Evolutionary conservation across 2,888 invertebrate species (phyloP), one percentile per base, ranked within the genome.

Genomic region (Schizotus pectinicornis): DNA sequence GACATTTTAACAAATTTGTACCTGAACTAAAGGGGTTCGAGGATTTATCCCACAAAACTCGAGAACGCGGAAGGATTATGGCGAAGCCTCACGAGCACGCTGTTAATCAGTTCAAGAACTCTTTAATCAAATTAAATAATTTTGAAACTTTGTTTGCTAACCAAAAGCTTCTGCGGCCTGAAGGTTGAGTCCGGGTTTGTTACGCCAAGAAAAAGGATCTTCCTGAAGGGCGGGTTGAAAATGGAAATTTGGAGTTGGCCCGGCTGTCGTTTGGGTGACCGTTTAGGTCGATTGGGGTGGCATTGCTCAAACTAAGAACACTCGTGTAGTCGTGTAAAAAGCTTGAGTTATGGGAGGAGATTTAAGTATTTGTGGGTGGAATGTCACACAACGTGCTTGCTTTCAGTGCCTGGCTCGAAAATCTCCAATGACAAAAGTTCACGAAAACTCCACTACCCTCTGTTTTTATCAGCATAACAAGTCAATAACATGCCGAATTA

Each of bases 391-490:
- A 60, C 43, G 46, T 57, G 53, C 42, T 59, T 57, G 53, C 50
- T 59, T 48, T 47, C 62, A 66, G 69, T 70, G 49, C 70, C 70
- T 65, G 70, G 65, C 67, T 67, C 69, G 62, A 58, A 62, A 48
- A 50, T 62, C 63, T 64, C 64, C 64, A 57, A 64, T 63, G 60
- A 57, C 62, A 63, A 62, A 51, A 62, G 38, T 55, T 54, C 60
- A 56, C 58, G 62, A 56, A 59, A 64, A 64, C 53, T 54, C 42
- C 38, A 52, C 60, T 12, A 52, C 52, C 30, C 7, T 13, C 48
- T 43, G 43, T 56, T 49, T 52, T 56, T 53, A 42, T 52, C 42
- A 36, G 50, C 47, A 37, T 39, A 55, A 59, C 50, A 59, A 59
- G 47, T 59, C 59, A 56, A 59, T 56, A 60, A 49, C 36, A 52